Percentiles rank a stretch among this genome's conserved stretches.
These are phyloP conservation scores for Aphelinus atriplicis DNA, from an alignment of 1,140 invertebrate species.

Conservation along the genomic window DNA sequence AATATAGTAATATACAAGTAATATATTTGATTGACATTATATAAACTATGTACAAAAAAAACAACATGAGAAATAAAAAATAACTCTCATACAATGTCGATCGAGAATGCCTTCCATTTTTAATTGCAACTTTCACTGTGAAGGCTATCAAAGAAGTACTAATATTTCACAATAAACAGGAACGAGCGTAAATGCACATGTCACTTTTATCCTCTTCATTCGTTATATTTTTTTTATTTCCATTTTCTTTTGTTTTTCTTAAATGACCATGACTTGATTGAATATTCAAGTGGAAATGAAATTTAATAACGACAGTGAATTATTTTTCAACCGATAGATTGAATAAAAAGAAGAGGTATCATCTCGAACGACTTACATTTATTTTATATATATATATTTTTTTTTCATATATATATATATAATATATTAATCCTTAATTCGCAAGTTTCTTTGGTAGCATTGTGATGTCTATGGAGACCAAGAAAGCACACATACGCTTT, in stretches of 20 bases:
- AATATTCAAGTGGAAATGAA: constrained; percentile 44
- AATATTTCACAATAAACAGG: constrained; percentile 40
- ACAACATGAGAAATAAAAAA: constrained; percentile 51
- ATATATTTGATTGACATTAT: constrained; percentile 41
- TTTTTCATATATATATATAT: constrained; percentile 40
- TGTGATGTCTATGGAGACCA: constrained; percentile 59
- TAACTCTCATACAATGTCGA: constrained; percentile 32
- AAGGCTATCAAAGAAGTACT: constrained; percentile 33
- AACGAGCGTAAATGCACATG: constrained; percentile 41
- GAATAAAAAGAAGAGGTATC: constrained; percentile 40
- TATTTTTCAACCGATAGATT: constrained; percentile 13
- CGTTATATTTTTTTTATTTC: neutral
- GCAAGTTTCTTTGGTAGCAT: constrained; percentile 61
- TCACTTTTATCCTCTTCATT: constrained; percentile 31
- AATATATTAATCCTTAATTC: constrained; percentile 55
- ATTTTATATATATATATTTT: constrained; percentile 11
- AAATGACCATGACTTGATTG: neutral
- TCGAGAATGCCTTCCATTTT: constrained; percentile 29
- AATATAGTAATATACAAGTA: constrained; percentile 38
- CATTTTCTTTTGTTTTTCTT: constrained; percentile 1
- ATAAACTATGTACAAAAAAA: constrained; percentile 60
- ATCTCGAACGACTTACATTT: constrained; percentile 46
- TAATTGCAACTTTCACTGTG: constrained; percentile 10
- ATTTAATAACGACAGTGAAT: constrained; percentile 42
- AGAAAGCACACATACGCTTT: constrained; percentile 45